Percentiles rank a stretch among this genome's conserved stretches.
phyloP scores from a whole-genome alignment of 2,113 vertebrate genomes.

The Tachuris rubrigastra region DNA sequence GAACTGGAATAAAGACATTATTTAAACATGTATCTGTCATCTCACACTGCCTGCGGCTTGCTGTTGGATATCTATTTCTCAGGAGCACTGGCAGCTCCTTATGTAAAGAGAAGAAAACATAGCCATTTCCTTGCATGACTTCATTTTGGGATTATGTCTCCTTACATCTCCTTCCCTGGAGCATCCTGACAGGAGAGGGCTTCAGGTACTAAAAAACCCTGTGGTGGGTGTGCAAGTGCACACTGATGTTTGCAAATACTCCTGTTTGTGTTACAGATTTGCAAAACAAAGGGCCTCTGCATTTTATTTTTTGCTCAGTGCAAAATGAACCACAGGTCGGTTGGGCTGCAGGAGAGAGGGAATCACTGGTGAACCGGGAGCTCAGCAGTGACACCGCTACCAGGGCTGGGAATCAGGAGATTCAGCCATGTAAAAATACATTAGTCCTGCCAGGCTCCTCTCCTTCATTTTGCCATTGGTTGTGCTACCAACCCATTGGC shows the following conservation, averaged over 20 bases:
- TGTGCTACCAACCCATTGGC: background rate
- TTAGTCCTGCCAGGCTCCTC: background rate
- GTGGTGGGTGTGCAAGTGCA: background rate
- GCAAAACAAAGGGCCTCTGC: background rate
- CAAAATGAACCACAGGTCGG: background rate
- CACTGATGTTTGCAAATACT: background rate
- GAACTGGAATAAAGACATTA: constrained; percentile 49
- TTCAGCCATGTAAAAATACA: background rate
- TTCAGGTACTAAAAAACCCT: background rate
- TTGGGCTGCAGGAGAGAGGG: background rate
- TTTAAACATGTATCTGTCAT: constrained; percentile 53
- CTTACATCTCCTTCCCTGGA: background rate
- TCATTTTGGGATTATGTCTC: background rate
- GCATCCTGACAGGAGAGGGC: background rate
- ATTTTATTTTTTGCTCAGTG: background rate
- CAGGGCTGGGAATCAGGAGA: background rate
- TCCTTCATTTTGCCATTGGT: background rate
- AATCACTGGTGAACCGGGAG: background rate
- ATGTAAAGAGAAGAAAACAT: background rate
- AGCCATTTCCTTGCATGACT: background rate
- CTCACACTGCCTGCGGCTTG: constrained; percentile 7
- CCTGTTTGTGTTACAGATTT: background rate
- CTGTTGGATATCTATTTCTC: constrained; percentile 18
- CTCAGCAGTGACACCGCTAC: background rate
- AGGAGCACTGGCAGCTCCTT: constrained; percentile 7